phyloP scores from a whole-genome alignment of 2,888 invertebrate species.

The Cryptosula pallasiana region DNA sequence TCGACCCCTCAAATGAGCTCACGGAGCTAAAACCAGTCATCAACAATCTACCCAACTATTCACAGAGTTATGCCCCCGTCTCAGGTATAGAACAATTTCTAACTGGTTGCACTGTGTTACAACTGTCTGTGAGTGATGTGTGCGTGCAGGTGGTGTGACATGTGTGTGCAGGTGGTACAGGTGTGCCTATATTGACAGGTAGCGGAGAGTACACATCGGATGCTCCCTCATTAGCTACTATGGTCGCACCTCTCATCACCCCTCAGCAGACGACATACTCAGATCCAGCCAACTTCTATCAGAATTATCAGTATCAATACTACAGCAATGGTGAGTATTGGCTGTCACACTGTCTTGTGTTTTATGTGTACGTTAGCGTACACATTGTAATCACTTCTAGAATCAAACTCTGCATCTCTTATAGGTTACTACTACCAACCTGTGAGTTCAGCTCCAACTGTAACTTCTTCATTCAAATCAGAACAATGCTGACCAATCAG shows the following conservation, averaged over 20 bases:
- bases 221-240: slow-evolving; percentile 13
- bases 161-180: not conserved
- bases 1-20: not conserved
- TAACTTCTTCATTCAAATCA: slow-evolving; percentile 7
- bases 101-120: not conserved
- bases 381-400: not conserved
- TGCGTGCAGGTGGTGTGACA: not conserved
- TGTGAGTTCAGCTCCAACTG: not conserved
- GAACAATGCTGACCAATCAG: slow-evolving; percentile 5
- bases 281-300: not conserved
- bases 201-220: not conserved
- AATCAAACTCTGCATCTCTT: too few species aligned
- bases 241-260: slow-evolving; percentile 20
- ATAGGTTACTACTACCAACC: slow-evolving; percentile 11
- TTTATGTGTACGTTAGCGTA: not conserved
- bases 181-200: not conserved
- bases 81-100: not conserved
- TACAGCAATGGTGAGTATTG: slow-evolving; percentile 4
- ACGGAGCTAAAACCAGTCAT: slow-evolving; percentile 19
- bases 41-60: not conserved
- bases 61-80: not conserved
- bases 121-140: not conserved
- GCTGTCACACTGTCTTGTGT: not conserved
- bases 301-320: slow-evolving; percentile 20
- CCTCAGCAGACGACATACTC: slow-evolving; percentile 5